phyloP scores from a whole-genome alignment of 2,888 invertebrate species.

The Argyresthia goedartella region DNA sequence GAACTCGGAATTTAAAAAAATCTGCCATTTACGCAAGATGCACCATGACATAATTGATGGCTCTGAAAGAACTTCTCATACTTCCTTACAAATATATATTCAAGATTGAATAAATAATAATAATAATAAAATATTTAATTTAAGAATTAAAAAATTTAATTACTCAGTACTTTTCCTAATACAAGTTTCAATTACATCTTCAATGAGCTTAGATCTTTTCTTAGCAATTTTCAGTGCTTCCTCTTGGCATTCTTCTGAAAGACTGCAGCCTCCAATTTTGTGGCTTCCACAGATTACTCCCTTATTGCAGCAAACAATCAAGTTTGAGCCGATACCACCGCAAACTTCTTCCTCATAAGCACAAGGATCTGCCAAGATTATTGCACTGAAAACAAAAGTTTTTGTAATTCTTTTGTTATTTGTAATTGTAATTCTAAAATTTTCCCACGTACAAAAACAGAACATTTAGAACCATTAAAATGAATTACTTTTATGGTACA shows the following conservation, averaged over 20 bases:
- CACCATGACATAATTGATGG: too few relatives aligned
- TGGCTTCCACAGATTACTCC: slow-evolving; percentile 75
- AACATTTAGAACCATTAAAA: too few relatives aligned
- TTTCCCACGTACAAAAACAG: too few relatives aligned
- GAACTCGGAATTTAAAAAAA: too few relatives aligned
- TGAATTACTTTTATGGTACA: too few relatives aligned
- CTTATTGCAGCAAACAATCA: slow-evolving; percentile 77
- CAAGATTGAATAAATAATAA: too few relatives aligned
- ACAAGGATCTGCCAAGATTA: slow-evolving; percentile 82
- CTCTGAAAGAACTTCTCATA: too few relatives aligned
- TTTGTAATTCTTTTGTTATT: background rate
- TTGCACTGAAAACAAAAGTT: slow-evolving; percentile 63
- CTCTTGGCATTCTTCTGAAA: slow-evolving; percentile 69
- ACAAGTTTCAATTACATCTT: slow-evolving; percentile 45
- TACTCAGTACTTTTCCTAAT: slow-evolving; percentile 14
- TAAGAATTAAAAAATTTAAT: too few relatives aligned
- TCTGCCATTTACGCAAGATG: too few relatives aligned
- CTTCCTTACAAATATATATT: too few relatives aligned
- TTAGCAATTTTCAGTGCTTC: slow-evolving; percentile 73
- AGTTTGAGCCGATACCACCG: slow-evolving; percentile 69
- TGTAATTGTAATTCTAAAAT: background rate
- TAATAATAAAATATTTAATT: too few relatives aligned
- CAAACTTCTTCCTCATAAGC: slow-evolving; percentile 85
- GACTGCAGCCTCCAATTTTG: slow-evolving; percentile 81
- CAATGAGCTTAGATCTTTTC: slow-evolving; percentile 65